These are phyloP conservation scores for Orthosia gracilis DNA, from an alignment of 2,888 invertebrate genomes.

Conservation along the genomic window DNA sequence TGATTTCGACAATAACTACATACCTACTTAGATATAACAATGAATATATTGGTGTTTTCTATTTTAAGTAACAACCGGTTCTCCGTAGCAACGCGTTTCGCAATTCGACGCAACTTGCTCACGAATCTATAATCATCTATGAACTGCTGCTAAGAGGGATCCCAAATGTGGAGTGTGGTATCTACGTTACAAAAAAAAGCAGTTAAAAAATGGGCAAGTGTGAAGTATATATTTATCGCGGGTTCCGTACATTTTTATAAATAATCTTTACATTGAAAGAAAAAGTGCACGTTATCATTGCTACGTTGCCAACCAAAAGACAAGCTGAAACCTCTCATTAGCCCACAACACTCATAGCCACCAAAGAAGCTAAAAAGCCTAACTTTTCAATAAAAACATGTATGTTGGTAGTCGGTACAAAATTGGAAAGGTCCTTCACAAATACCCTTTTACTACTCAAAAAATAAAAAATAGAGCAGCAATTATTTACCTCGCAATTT, in stretches of 20 bases:
- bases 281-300: neutral
- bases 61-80: conserved; percentile 46
- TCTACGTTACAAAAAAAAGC: conserved; percentile 39
- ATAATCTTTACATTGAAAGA: neutral
- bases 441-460: neutral
- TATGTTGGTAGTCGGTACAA: neutral
- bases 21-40: conserved; percentile 16
- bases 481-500: conserved; percentile 4
- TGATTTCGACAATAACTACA: neutral
- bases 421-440: neutral
- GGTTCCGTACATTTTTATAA: conserved; percentile 44
- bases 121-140: conserved; percentile 58
- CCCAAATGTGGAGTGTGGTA: conserved; percentile 58
- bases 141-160: conserved; percentile 45
- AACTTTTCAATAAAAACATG: neutral
- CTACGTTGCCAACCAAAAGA: neutral
- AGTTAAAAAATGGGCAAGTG: conserved; percentile 28
- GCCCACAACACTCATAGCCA: neutral
- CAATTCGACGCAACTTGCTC: conserved; percentile 39
- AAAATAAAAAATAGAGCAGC: neutral
- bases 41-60: conserved; percentile 23
- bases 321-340: too few relatives aligned
- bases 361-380: neutral
- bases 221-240: neutral
- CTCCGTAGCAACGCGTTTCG: conserved; percentile 50